Conservation (phyloP, 2,888 invertebrate species). For the Julus scandinavius region DNA sequence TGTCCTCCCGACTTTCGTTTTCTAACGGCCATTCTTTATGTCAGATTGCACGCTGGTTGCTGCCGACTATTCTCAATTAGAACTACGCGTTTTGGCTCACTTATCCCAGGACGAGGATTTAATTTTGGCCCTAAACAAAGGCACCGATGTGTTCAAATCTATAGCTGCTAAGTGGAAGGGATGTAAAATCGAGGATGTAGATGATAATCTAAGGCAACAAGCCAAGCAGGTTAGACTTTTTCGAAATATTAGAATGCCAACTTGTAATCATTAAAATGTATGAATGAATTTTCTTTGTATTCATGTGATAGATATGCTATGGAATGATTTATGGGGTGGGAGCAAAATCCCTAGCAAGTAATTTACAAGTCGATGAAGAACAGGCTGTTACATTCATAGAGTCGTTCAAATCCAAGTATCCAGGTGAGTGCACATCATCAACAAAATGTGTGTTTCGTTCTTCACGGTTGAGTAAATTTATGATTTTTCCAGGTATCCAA, state of each 20-base stretch:
- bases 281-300: background rate
- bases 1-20: background rate
- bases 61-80: slow-evolving; percentile 96
- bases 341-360: slow-evolving; percentile 79
- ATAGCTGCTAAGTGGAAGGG: slow-evolving; percentile 89
- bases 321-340: slow-evolving; percentile 99
- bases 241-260: background rate
- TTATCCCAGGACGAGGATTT: slow-evolving; percentile 81
- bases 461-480: slow-evolving; percentile 34
- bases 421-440: slow-evolving; percentile 67
- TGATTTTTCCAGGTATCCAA: slow-evolving; percentile 69
- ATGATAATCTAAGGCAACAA: slow-evolving; percentile 81
- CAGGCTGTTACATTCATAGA: slow-evolving; percentile 76
- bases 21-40: background rate
- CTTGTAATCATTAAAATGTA: background rate
- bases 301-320: slow-evolving; percentile 81
- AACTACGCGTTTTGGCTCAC: slow-evolving; percentile 92
- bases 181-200: slow-evolving; percentile 72
- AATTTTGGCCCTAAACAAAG: slow-evolving; percentile 69
- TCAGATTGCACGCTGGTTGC: slow-evolving; percentile 76
- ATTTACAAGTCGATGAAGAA: slow-evolving; percentile 79
- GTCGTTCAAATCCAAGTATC: slow-evolving; percentile 82
- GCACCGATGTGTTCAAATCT: slow-evolving; percentile 82
- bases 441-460: background rate
- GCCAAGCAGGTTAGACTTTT: slow-evolving; percentile 74